Base-by-base conservation (phyloP, 2,113 vertebrate genomes). In the Pantherophis guttatus region DNA sequence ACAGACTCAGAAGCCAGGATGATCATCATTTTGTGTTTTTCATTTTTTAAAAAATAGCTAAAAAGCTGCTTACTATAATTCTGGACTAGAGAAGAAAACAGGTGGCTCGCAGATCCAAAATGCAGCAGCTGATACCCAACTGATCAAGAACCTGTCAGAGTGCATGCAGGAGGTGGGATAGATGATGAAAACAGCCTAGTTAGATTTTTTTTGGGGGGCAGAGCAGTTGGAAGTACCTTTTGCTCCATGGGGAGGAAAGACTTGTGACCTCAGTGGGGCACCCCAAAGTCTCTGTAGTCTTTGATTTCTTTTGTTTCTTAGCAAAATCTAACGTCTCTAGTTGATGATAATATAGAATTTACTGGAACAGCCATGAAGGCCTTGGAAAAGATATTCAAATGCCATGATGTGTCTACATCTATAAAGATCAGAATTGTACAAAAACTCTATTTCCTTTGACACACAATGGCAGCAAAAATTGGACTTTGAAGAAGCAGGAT, bases 71-170 rank as follows among this genome's bases (percentile, higher is more conserved):
- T 86, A 52, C 15, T 65, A 12, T 26, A 70, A n/a, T 85, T 53
- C 54, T 62, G n/a, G 23, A 86, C 15, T 44, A 33, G 62, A 54
- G 33, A 88, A 88, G 53, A 39, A 75, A 58, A 70, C 26, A 59
- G 62, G 39, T 65, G 29, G 24, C 55, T 54, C 48, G 52, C 29
- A 90, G 19, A 0, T 11, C 55, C 17, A 21, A 89, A 86, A n/a
- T 55, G 55, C 48, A 75, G 50, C 10, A 53, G 48, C 55, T 29
- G n/a, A 24, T 87, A 81, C 88, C 23, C 53, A 21, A 48, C 87
- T 89, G 87, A 89, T 94, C 87, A 91, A 89, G 87, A 57, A 21
- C 54, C n/a, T 54, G 48, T 89, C 86, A 62, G 62, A 89, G n/a
- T 23, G n/a, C 44, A 89, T 23, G 50, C 54, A 91, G 86, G 39